phyloP scores from a whole-genome alignment of 2,797 vertebrate species.

The Lithobates pipiens region DNA sequence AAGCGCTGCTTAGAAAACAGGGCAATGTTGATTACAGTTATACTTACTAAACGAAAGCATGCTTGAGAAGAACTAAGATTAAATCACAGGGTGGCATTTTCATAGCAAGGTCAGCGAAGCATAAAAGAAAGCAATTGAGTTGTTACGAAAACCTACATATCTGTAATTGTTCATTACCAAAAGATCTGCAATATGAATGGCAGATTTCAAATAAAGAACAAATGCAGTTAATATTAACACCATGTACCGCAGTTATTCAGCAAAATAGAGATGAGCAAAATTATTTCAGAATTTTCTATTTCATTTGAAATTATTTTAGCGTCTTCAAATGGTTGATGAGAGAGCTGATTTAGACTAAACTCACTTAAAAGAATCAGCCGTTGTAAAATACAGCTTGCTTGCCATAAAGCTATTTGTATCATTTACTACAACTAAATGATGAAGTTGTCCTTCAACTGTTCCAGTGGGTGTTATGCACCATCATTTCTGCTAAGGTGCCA shows the following conservation, averaged over 20 bases:
- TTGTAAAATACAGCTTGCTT: too few species aligned
- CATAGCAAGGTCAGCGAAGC: constrained; percentile 37
- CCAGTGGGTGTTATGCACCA: too few species aligned
- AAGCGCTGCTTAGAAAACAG: constrained; percentile 8
- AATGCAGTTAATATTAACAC: constrained; percentile 11
- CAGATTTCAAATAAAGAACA: constrained; percentile 33
- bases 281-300: background rate
- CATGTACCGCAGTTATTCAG: background rate
- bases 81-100: constrained; percentile 15
- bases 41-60: constrained; percentile 7
- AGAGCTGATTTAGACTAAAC: background rate
- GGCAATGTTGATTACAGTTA: constrained; percentile 21
- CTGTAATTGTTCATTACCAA: constrained; percentile 43
- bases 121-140: constrained; percentile 40
- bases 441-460: too few species aligned
- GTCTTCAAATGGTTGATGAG: background rate
- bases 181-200: constrained; percentile 22
- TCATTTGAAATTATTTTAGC: background rate
- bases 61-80: constrained; percentile 36
- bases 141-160: constrained; percentile 37
- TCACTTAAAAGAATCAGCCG: background rate
- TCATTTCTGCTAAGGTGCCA: too few species aligned
- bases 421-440: too few species aligned
- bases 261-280: background rate
- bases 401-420: too few species aligned